Evolutionary conservation across 2,113 vertebrate species (phyloP).

Genomic region (Cyprinodon brontotheroides): DNA sequence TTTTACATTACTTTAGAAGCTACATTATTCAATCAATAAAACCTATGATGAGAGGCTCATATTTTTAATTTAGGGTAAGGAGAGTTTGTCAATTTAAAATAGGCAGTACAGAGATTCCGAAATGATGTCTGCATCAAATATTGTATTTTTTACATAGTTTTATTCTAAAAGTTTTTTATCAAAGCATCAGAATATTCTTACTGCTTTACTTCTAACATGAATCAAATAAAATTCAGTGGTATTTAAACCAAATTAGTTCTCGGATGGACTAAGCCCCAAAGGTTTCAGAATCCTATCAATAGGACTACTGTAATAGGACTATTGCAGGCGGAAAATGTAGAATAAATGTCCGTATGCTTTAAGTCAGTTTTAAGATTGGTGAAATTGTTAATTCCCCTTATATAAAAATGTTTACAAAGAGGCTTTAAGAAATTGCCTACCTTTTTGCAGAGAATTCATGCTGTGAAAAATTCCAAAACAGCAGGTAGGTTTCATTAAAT

Average conservation of each 20-base stretch:
- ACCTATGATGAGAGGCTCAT: no score
- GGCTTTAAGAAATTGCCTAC: conserved; percentile 30
- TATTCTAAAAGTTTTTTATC: background rate
- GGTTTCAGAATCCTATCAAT: background rate
- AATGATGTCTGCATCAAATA: background rate
- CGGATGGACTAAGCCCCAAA: background rate
- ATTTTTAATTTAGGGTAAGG: background rate
- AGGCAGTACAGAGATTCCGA: background rate
- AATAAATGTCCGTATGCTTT: background rate
- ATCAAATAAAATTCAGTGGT: background rate
- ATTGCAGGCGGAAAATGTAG: no score
- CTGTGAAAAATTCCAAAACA: background rate
- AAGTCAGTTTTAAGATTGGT: background rate
- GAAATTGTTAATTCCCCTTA: background rate
- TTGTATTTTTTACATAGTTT: background rate
- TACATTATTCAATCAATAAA: no score
- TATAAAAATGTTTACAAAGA: background rate
- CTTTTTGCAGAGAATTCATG: conserved; percentile 3
- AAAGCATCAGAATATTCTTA: background rate
- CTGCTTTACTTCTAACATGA: background rate
- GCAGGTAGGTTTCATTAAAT: background rate
- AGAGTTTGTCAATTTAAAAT: background rate
- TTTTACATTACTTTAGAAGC: no score
- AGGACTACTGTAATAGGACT: no score
- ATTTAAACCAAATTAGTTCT: background rate